phyloP scores from a whole-genome alignment of 2,888 invertebrate genomes.

The Eupithecia inturbata region DNA sequence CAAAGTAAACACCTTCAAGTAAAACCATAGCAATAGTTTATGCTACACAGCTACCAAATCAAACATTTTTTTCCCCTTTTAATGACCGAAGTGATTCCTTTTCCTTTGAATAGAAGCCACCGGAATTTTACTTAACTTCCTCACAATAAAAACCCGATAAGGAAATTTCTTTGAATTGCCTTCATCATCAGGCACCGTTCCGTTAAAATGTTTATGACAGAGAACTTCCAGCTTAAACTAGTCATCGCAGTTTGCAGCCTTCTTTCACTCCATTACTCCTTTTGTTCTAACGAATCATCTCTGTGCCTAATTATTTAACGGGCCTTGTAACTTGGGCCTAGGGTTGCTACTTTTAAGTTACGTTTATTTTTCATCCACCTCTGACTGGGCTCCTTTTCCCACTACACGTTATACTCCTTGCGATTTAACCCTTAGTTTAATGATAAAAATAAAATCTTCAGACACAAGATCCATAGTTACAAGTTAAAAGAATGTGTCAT shows the following conservation, averaged over 20 bases:
- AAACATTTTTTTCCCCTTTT: not conserved
- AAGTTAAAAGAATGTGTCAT: not conserved
- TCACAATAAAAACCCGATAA: constrained; percentile 9
- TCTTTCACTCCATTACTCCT: constrained; percentile 77
- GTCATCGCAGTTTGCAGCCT: constrained; percentile 55
- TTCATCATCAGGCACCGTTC: too few species aligned
- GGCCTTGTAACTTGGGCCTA: constrained; percentile 57
- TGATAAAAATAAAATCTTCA: not conserved
- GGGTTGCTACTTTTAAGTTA: constrained; percentile 11
- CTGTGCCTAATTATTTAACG: constrained; percentile 75
- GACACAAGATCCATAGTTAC: not conserved
- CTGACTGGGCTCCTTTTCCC: not conserved
- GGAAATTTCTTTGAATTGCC: too few species aligned
- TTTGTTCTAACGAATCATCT: constrained; percentile 74
- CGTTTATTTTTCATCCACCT: not conserved
- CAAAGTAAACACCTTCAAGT: not conserved
- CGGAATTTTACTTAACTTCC: not conserved
- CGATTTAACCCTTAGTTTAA: not conserved
- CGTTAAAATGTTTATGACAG: constrained; percentile 35
- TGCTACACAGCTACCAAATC: not conserved
- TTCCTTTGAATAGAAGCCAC: not conserved
- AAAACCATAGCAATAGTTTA: not conserved
- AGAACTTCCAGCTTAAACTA: constrained; percentile 33
- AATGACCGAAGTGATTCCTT: not conserved
- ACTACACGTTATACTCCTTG: not conserved